Evolutionary conservation across 2,113 vertebrate genomes (phyloP).

Genomic region (Gasterosteus aculeatus): DNA sequence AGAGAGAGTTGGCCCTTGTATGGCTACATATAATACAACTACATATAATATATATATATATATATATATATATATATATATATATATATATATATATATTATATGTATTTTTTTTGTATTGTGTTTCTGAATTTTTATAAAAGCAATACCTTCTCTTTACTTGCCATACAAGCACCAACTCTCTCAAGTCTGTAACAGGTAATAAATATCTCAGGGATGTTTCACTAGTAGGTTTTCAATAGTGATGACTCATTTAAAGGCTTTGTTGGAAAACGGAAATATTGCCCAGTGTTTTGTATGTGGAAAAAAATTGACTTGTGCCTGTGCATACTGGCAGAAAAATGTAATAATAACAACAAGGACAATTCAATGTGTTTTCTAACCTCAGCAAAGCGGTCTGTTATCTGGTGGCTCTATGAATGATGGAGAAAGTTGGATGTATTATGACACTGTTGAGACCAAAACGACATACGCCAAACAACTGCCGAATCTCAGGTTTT

Average conservation of each 20-base stretch:
- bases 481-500: slow-evolving; percentile 13
- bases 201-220: background rate
- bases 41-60: background rate
- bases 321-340: too few species aligned
- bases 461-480: slow-evolving; percentile 10
- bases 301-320: background rate
- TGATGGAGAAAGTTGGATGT: background rate
- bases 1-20: too few species aligned
- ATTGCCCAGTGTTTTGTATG: background rate
- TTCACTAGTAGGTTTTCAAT: background rate
- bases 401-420: background rate
- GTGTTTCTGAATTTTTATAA: background rate
- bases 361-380: background rate
- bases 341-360: background rate
- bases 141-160: background rate
- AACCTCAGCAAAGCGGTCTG: background rate
- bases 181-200: background rate
- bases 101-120: background rate
- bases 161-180: background rate
- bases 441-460: background rate
- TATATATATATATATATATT: background rate
- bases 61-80: too few species aligned
- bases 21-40: too few species aligned
- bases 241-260: background rate
- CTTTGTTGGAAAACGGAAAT: background rate